phyloP scores from a whole-genome alignment of 2,113 vertebrate genomes.

The Zootoca vivipara region DNA sequence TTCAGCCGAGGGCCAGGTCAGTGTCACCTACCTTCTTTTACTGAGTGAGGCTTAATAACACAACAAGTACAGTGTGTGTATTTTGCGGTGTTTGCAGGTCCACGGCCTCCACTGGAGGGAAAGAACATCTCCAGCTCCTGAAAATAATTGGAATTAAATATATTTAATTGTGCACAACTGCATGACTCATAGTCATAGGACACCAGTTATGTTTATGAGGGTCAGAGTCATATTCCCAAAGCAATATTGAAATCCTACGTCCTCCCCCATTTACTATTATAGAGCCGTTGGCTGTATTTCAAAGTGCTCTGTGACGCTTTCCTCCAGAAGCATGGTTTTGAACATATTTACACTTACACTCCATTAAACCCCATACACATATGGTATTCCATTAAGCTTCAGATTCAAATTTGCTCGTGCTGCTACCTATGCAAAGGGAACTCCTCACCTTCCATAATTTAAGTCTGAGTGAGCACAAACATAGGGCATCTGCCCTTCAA shows the following conservation, averaged over 20 bases:
- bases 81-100: slow-evolving; percentile 86
- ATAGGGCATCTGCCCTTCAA: background rate
- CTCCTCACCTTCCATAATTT: background rate
- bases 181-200: background rate
- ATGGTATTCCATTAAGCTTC: background rate
- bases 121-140: slow-evolving; percentile 97
- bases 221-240: background rate
- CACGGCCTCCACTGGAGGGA: slow-evolving; percentile 85
- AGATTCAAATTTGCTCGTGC: background rate
- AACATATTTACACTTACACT: background rate
- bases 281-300: background rate
- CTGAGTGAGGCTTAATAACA: slow-evolving; percentile 90
- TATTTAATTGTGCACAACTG: slow-evolving; percentile 30
- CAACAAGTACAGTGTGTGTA: slow-evolving; percentile 88
- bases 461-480: background rate
- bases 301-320: background rate
- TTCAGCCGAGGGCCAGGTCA: background rate
- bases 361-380: background rate
- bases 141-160: slow-evolving; percentile 57
- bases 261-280: background rate
- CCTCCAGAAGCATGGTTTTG: background rate
- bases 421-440: no score
- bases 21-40: slow-evolving; percentile 84
- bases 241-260: background rate
- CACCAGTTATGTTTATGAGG: background rate